Evolutionary conservation across 2,797 vertebrate genomes (phyloP).

Genomic region (Chelidonichthys spinosus): DNA sequence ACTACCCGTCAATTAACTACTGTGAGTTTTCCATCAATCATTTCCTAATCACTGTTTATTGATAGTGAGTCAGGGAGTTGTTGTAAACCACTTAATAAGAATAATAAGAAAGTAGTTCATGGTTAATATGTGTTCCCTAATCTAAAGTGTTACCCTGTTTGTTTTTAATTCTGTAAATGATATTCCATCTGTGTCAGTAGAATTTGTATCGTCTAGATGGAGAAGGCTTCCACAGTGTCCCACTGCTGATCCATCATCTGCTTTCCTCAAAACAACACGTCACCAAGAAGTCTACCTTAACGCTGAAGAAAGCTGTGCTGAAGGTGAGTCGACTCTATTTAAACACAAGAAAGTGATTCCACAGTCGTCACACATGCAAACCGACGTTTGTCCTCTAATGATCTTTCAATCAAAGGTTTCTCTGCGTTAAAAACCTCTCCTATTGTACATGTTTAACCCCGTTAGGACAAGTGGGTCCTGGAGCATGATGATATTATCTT

Average conservation of each 20-base stretch:
- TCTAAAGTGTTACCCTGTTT: not conserved
- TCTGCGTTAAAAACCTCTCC: slow-evolving; percentile 21
- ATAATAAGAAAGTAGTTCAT: too few species aligned
- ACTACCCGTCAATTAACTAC: too few species aligned
- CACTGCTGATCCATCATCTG: slow-evolving; percentile 89
- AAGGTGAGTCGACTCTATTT: slow-evolving; percentile 53
- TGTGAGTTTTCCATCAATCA: too few species aligned
- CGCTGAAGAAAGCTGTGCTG: slow-evolving; percentile 82
- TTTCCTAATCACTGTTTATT: too few species aligned
- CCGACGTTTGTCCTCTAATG: not conserved
- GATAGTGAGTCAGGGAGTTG: too few species aligned
- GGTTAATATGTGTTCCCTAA: too few species aligned
- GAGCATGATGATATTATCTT: slow-evolving; percentile 93
- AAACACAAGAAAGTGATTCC: slow-evolving; percentile 5
- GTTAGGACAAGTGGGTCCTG: slow-evolving; percentile 96
- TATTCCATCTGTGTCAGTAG: slow-evolving; percentile 76
- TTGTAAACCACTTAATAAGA: too few species aligned
- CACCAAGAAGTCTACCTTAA: slow-evolving; percentile 87
- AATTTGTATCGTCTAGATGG: slow-evolving; percentile 93
- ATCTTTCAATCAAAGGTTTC: not conserved
- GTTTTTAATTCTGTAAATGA: slow-evolving; percentile 6
- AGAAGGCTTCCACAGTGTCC: slow-evolving; percentile 89
- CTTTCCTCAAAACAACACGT: slow-evolving; percentile 84
- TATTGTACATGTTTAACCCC: slow-evolving; percentile 26
- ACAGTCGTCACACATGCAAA: not conserved